Evolutionary conservation across 2,797 vertebrate genomes (phyloP), one percentile per base, ranked within the genome.

Genomic region (Champsocephalus esox): DNA sequence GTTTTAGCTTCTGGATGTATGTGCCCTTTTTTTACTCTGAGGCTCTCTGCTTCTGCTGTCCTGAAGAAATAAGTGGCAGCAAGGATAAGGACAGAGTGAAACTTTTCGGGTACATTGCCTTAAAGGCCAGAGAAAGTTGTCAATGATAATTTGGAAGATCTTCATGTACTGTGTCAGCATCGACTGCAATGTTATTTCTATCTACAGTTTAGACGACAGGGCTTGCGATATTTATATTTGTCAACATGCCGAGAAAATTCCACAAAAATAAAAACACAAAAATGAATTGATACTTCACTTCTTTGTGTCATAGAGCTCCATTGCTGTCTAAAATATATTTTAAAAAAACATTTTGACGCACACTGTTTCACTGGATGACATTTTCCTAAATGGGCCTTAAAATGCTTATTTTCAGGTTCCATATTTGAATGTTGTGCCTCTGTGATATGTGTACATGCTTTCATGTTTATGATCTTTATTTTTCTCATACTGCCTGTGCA

Each of bases 41-140:
- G 24, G 48, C 24, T 54, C 14, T 24, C 9, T 10, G 16, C 61
- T 61, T 12, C 70, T 81, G 9, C 64, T 19, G 51, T 54, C 41
- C 10, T 61, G 46, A 63, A 54, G 24, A 70, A 81, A 50, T 52
- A 70, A 55, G 46, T 63, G 49, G 61, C 52, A 57, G 63, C 13
- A 38, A 55, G 52, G 71, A 77, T 46, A 14, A 83, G 24, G 45
- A 54, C 3, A 12, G 59, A 73, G 49, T 9, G 7, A 76, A 85
- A 81, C 52, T 49, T 85, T 81, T 76, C 51, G 65, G 38, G 8
- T 65, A 19, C 45, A 73, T 65, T 67, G 34, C 72, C 71, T 79
- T 12, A 61, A 68, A 46, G 45, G 51, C 57, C 10, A 24, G 24
- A 55, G 38, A 73, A 85, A 67, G 44, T 68, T 80, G 63, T 52